Base-by-base conservation (phyloP, 2,113 vertebrate genomes). In the Aplodontia rufa region DNA sequence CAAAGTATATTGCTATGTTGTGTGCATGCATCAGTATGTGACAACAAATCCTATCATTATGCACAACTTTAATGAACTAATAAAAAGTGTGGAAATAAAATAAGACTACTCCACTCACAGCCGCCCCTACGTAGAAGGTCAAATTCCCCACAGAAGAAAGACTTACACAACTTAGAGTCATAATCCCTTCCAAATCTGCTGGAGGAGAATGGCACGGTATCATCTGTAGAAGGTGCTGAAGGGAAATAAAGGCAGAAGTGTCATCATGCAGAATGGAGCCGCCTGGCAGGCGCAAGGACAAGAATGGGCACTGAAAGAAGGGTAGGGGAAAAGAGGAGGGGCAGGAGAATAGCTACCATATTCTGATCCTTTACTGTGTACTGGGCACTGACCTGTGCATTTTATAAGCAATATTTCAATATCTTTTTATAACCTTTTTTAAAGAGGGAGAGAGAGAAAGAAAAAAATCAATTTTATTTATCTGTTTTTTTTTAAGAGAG, bases 291-390 rank as follows among this genome's bases (percentile, higher is more conserved):
- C 26, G 7, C 55, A 26, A 47, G 51, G 19, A 53, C 20, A 49
- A 42, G 22, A 60, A 32, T 0, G 1, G 9, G 19, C 40, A 26
- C n/a, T 22, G 17, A 45, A 42, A 40, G 26, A 60, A 62, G 42
- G 13, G 35, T 0, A 1, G 64, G n/a, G 37, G 90, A n/a, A 64
- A 49, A 53, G 20, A 6, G 37, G 11, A 76, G 0, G 28, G 10
- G 64, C 28, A 53, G 30, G 62, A 71, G 30, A 83, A 64, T 5
- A 10, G n/a, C 60, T 71, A 14, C 72, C 11, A 14, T 53, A 32
- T 45, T 53, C n/a, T 58, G 71, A 72, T 62, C 14, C 51, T 68
- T 6, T 2, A 22, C 74, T 40, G 1, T 45, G 47, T 7, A 8
- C 42, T 62, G 22, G 14, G 51, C 30, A 13, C 42, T 30, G 68